Base-by-base conservation (phyloP, 2,113 vertebrate genomes). In the Motacilla tschutschensis region DNA sequence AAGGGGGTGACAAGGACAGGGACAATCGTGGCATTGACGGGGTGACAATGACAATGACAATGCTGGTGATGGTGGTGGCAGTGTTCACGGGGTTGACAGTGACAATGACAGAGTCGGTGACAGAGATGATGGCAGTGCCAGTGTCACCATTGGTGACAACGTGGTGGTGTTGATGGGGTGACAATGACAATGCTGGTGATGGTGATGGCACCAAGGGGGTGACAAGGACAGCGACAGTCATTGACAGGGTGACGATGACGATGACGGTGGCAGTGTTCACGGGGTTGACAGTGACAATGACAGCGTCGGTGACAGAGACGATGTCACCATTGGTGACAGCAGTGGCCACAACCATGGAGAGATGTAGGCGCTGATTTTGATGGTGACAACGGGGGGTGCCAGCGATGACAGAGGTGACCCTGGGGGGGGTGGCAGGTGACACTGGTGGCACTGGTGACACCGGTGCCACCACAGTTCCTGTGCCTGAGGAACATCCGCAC, bases 401-500 rank as follows among this genome's bases (percentile, higher is more conserved):
- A 20, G 17, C 2, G 63, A 9, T 43, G 29, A 40, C 58, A 40
- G 36, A 12, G 66, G 38, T 72, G 58, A 26, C 50, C 33, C 19
- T 17, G 5, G 43, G 15, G 40, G 40, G 40, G 40, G 15, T 40
- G 40, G 6, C 44, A 46, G 15, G 24, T 57, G 17, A 12, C 43
- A 2, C 33, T 0, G 33, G 20, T 20, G 62, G 0, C 2, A 12
- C 18, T 8, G 51, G 51, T 53, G 51, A 10, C 48, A 51, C 48
- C 17, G 22, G 5, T 48, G 54, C 1, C 31, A 3, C 93, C 63
- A 4, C 88, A 99, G 98, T 99, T 99, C 91, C 95, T 99, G 72
- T 99, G 99, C 87, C 97, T 99, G 92, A 99, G 99, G 96, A 99
- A 99, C 91, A 99, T 99, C 92, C 97, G 98, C 10, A 99, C 97